These are phyloP conservation scores for Campoletis sonorensis DNA, from an alignment of 1,140 invertebrate genomes.

Conservation along the genomic window DNA sequence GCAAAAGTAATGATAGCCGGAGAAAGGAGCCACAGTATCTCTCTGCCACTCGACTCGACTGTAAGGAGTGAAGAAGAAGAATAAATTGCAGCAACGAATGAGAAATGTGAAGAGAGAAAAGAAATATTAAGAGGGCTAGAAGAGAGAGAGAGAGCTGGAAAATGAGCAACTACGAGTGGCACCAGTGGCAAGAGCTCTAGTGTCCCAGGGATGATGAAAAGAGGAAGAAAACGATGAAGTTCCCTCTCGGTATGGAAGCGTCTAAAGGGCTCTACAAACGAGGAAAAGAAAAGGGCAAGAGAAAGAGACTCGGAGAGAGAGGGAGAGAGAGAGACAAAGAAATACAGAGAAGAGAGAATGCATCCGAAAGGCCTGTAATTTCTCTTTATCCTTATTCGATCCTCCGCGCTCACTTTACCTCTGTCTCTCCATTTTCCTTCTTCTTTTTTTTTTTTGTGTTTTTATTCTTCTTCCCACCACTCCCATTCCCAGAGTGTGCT, in stretches of 20 bases:
- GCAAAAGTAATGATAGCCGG: background rate
- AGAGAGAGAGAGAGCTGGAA: background rate
- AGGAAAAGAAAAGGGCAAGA: background rate
- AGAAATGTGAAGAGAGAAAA: slow-evolving; percentile 11
- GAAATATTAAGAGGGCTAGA: slow-evolving; percentile 30
- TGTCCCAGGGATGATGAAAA: background rate
- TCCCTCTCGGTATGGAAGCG: background rate
- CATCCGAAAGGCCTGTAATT: slow-evolving; percentile 62
- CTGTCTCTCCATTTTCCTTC: background rate
- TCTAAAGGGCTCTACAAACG: background rate
- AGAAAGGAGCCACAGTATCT: background rate
- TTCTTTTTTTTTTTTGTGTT: too few species aligned
- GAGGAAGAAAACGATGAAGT: background rate
- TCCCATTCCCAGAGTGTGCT: slow-evolving; percentile 1
- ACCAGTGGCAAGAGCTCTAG: slow-evolving; percentile 12
- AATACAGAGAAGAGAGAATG: slow-evolving; percentile 42
- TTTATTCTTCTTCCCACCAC: background rate
- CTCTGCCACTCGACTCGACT: background rate
- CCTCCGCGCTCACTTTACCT: slow-evolving; percentile 21
- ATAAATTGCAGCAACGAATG: slow-evolving; percentile 22
- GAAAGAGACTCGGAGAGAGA: slow-evolving; percentile 22
- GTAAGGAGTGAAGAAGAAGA: slow-evolving; percentile 32
- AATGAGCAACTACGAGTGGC: slow-evolving; percentile 37
- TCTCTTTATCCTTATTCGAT: slow-evolving; percentile 59
- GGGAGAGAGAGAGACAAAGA: background rate